These are phyloP conservation scores for Botia kubotai DNA, from an alignment of 2,797 vertebrate species.

Conservation along the genomic window DNA sequence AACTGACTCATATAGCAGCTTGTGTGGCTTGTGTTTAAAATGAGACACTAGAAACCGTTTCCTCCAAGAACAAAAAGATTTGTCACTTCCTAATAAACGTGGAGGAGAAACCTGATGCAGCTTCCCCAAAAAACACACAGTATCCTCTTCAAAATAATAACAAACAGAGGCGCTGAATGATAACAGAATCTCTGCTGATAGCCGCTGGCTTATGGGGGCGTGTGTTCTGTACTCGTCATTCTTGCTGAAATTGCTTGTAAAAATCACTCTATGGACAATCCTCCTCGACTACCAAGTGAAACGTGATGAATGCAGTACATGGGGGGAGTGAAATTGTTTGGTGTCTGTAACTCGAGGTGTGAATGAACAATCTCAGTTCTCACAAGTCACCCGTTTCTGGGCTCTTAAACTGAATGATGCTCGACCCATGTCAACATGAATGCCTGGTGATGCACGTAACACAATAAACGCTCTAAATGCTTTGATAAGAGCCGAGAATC, in stretches of 20 bases:
- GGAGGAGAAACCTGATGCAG: neutral
- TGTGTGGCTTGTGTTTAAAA: constrained; percentile 16
- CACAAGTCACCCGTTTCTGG: constrained; percentile 36
- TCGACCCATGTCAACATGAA: constrained; percentile 29
- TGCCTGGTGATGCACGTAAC: constrained; percentile 35
- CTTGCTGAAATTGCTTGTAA: constrained; percentile 39
- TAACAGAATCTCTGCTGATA: constrained; percentile 27
- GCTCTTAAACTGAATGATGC: constrained; percentile 42
- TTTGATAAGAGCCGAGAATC: neutral
- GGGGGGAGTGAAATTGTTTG: constrained; percentile 22
- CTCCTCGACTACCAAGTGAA: constrained; percentile 38
- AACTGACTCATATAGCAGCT: neutral
- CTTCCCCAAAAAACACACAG: constrained; percentile 3
- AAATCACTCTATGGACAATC: constrained; percentile 35
- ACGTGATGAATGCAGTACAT: constrained; percentile 40
- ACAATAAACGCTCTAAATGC: constrained; percentile 2
- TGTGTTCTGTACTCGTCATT: constrained; percentile 31
- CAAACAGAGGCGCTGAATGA: constrained; percentile 23
- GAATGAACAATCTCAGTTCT: constrained; percentile 28
- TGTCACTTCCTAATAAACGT: constrained; percentile 14
- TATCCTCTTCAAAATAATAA: constrained; percentile 29
- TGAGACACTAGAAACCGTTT: constrained; percentile 16
- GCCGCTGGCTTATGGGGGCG: constrained; percentile 22
- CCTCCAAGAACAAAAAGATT: constrained; percentile 22
- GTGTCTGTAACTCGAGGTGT: constrained; percentile 7